Evolutionary conservation across 2,797 vertebrate genomes (phyloP), one percentile per base, ranked within the genome.

Genomic region (Pseudochaenichthys georgianus): DNA sequence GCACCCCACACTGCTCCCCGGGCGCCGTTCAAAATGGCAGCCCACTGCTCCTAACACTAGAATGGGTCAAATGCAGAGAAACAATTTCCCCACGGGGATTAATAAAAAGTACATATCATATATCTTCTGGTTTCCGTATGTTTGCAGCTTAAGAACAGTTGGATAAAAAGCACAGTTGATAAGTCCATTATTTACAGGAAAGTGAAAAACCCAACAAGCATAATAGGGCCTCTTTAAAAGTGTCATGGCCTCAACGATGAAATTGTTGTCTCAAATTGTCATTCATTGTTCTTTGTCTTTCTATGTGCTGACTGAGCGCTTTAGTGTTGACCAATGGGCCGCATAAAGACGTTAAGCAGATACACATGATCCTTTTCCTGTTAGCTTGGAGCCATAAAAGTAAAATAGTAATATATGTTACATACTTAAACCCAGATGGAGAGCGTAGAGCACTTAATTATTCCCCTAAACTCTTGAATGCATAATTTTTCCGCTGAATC

Each of bases 401-500:
- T 13, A 21, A 13, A 67, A n/a, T 41, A 52, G 43, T 48, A 19
- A 28, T 17, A 34, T 15, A 23, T 46, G 11, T 23, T 43, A 17
- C 23, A 13, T 19, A 5, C 45, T 13, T 5, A 0, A 23, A 59
- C 41, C 19, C 28, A 48, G 51, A 41, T 23, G 28, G 47, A 19
- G 34, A 41, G 16, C 5, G 1, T 11, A 9, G 15, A 23, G 19
- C 8, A 43, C 43, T 72, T 54, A 47, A 61, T 66, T 79, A 31
- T 23, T 57, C 54, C 13, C 21, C 7, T 70, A 64, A 71, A 54
- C 17, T 41, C 13, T 54, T 58, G 55, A 65, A 52, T 43, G 52
- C 70, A 60, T 50, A 8, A 4, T 67, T 74, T 64, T 61, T 12
- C 51, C 50, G 58, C 59, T 38, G 21, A 68, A 68, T 66, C 60